phyloP scores from a whole-genome alignment of 2,797 vertebrate species.

The Poecilia wingei region DNA sequence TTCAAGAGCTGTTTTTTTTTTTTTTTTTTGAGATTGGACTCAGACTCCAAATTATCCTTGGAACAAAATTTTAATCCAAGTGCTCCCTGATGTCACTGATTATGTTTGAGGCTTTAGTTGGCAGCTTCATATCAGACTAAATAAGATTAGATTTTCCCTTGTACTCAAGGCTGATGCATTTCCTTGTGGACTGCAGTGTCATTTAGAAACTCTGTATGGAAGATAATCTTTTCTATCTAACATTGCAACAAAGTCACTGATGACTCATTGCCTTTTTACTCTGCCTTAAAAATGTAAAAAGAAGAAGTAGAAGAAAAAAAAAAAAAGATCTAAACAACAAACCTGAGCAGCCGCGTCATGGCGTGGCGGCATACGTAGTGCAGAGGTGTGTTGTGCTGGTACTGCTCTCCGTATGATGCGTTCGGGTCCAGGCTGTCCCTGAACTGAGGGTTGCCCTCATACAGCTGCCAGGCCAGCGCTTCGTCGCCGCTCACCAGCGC shows the following conservation, averaged over 20 bases:
- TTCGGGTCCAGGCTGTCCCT: constrained; percentile 98
- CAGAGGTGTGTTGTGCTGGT: constrained; percentile 97
- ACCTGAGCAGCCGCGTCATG: constrained; percentile 97
- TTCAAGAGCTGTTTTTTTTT: background rate
- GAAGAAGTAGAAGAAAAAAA: background rate
- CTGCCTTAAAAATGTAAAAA: constrained; percentile 11
- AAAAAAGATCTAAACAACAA: background rate
- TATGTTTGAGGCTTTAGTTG: constrained; percentile 8
- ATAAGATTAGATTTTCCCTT: constrained; percentile 3
- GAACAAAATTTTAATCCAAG: background rate
- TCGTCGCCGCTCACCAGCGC: constrained; percentile 96
- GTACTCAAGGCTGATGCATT: background rate
- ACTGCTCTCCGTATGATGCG: constrained; percentile 96
- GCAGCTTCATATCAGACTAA: constrained; percentile 19
- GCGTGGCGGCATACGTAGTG: constrained; percentile 96
- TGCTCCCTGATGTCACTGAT: background rate
- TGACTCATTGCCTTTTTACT: background rate
- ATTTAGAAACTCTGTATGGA: constrained; percentile 1
- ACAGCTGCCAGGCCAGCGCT: constrained; percentile 96
- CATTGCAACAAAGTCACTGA: background rate
- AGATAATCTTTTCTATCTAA: background rate
- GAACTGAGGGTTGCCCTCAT: constrained; percentile 96
- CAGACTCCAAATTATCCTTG: background rate
- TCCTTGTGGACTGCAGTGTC: background rate
- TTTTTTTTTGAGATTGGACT: background rate